Evolutionary conservation across 1,140 invertebrate genomes (phyloP).

Genomic region (Argopecten irradians): DNA sequence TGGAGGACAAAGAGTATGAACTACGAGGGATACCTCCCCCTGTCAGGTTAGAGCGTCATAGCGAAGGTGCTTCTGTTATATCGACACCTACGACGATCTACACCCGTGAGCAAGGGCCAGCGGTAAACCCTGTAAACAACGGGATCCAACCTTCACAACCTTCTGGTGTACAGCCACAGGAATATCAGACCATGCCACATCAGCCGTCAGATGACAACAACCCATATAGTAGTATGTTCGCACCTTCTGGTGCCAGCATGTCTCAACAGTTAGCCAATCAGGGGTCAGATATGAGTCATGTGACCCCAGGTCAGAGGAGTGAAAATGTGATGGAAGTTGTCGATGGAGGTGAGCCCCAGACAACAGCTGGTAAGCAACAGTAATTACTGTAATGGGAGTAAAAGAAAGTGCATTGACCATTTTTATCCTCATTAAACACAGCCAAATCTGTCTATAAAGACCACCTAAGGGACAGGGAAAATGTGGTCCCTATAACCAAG

Average conservation of each 20-base stretch:
- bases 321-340: neutral
- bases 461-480: too few species aligned
- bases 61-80: neutral
- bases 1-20: slow-evolving; percentile 28
- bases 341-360: neutral
- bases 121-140: neutral
- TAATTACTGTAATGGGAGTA: too few species aligned
- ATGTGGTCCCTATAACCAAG: too few species aligned
- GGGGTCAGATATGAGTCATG: neutral
- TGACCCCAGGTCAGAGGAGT: neutral
- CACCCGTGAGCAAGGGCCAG: neutral
- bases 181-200: neutral
- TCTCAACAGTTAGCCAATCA: neutral
- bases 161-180: neutral
- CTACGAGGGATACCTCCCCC: neutral
- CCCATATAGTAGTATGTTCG: neutral
- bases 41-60: neutral
- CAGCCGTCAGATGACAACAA: neutral
- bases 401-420: too few species aligned
- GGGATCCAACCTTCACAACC: neutral
- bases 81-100: neutral
- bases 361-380: neutral
- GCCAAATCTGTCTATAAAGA: too few species aligned
- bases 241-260: neutral
- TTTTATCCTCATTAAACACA: too few species aligned